Evolutionary conservation across 2,888 invertebrate species (phyloP), one percentile per base, ranked within the genome.

Genomic region (Chaitophorus viminalis): DNA sequence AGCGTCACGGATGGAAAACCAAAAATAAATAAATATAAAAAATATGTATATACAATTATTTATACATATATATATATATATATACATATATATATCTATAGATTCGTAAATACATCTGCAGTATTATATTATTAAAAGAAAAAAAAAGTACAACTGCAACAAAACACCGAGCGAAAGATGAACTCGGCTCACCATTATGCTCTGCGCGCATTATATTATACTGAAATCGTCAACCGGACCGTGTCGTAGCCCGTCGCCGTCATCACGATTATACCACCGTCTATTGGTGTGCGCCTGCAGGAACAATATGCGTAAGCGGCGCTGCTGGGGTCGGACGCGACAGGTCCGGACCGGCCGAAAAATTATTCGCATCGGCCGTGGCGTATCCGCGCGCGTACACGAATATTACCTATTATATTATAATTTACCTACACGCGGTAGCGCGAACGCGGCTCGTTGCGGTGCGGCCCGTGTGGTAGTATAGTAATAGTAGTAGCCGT

Each of bases 1-100:
- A 81, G 31, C 87, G 87, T 87, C 87, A 87, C 87, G 87, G 87
- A 87, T 87, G 87, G 81, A 46, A n/a, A n/a, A 87, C 60, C 81
- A 65, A 81, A 87, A 87, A 87, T 74, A 87, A 81, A 87, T 87
- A 87, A 87, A 87, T 87, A 87, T 60, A 86, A 86, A 86, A 78
- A 86, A 52, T 33, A 60, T 36, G 31, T 54, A 54, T 21, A 6
- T 75, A 74, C 36, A 8, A 75, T 75, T 74, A 82, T n/a, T n/a
- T n/a, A n/a, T n/a, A n/a, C n/a, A n/a, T n/a, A n/a, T n/a, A n/a
- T n/a, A n/a, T n/a, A n/a, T n/a, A n/a, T 72, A 84, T 82, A 46
- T 75, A 72, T 18, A 54, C 36, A 8, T 83, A 83, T 75, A 83
- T 36, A 85, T 74, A n/a, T 84, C 60, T 75, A 82, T 72, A 17